A percentile compares a stretch with the other conserved stretches of the same genome.
Evolutionary conservation across 1,140 invertebrate species (phyloP).

Genomic region (Meteorus sp.): DNA sequence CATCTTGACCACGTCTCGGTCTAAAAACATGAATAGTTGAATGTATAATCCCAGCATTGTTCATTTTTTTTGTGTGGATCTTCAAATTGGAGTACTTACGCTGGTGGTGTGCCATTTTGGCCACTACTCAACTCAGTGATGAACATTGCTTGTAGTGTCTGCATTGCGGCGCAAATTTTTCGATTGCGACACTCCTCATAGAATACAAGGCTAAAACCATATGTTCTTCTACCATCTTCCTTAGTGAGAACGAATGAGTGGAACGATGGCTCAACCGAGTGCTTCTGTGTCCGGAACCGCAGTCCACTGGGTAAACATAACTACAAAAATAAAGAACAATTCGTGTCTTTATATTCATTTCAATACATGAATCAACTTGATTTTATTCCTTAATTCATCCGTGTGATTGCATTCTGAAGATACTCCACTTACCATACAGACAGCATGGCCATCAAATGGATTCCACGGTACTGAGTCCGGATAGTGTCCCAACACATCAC

Average conservation of each 20-base stretch:
- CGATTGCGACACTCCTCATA: constrained; percentile 92
- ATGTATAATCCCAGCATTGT: too few species aligned
- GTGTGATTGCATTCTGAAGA: background rate
- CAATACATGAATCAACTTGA: too few species aligned
- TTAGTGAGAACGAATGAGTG: constrained; percentile 97
- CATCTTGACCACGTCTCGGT: constrained; percentile 61
- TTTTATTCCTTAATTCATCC: background rate
- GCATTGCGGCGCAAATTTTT: constrained; percentile 92
- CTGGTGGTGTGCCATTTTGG: constrained; percentile 62
- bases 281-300: constrained; percentile 91
- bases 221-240: constrained; percentile 92
- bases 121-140: constrained; percentile 85
- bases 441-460: constrained; percentile 91
- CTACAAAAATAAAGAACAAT: constrained; percentile 60
- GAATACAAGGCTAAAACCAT: constrained; percentile 93
- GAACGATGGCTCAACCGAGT: constrained; percentile 84
- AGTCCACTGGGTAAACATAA: constrained; percentile 92
- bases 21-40: constrained; percentile 54
- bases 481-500: constrained; percentile 91
- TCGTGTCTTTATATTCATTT: background rate
- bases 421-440: constrained; percentile 87
- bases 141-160: constrained; percentile 93
- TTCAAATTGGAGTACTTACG: constrained; percentile 38
- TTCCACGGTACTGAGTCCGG: constrained; percentile 90
- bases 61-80: background rate